Conservation (phyloP, 2,888 invertebrate genomes). For the Papilio gigon region DNA sequence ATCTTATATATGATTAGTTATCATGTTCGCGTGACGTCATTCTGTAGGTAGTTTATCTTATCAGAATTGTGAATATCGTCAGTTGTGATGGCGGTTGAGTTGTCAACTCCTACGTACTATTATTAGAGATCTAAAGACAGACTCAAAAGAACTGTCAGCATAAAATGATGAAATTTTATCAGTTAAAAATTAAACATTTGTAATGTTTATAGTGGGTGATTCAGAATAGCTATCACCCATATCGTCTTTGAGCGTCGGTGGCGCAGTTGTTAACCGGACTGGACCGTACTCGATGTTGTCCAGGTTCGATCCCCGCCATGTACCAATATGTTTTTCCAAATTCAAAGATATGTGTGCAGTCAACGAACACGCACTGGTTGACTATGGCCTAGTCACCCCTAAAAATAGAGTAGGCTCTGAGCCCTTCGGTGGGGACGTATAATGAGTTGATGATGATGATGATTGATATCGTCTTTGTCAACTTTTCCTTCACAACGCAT, state of each 20-base stretch:
- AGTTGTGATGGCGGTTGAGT: slow-evolving; percentile 7
- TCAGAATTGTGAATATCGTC: slow-evolving; percentile 15
- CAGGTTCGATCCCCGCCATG: no score
- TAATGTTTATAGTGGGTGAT: background rate
- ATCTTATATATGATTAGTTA: slow-evolving; percentile 13
- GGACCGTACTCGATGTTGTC: no score
- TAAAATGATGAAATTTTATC: background rate
- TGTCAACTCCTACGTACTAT: slow-evolving; percentile 21
- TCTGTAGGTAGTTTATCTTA: slow-evolving; percentile 29
- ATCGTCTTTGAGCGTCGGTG: no score
- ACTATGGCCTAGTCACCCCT: no score
- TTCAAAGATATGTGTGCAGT: no score
- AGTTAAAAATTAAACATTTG: background rate
- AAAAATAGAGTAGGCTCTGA: no score
- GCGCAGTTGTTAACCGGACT: no score
- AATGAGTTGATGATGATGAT: no score
- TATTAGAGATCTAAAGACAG: background rate
- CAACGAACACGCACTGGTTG: no score
- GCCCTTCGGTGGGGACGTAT: no score
- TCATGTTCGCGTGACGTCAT: background rate
- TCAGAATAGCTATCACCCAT: background rate
- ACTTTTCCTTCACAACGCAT: background rate
- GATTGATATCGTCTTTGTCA: no score
- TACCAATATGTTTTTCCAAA: no score
- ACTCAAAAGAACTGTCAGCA: background rate